A percentile compares a stretch with the other conserved stretches of the same genome.
Conservation (phyloP, 2,113 vertebrate genomes). For the Engraulis encrasicolus region DNA sequence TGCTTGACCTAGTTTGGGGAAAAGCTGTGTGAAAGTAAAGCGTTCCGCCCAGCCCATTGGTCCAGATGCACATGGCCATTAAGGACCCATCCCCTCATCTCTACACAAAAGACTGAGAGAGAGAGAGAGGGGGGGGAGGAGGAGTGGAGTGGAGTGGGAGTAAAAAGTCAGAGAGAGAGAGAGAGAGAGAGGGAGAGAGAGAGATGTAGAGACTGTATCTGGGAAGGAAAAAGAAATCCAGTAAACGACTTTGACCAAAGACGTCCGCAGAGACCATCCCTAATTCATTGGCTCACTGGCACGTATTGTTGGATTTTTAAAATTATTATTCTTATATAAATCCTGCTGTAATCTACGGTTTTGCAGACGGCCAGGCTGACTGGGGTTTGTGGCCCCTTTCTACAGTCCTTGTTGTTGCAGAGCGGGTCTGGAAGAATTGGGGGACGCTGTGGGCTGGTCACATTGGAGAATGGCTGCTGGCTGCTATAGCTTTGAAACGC, state of each 20-base stretch:
- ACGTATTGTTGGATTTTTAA: not conserved
- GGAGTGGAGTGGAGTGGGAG: too few species aligned
- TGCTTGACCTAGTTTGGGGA: constrained; percentile 3
- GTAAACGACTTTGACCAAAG: not conserved
- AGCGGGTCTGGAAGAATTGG: not conserved
- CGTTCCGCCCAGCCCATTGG: not conserved
- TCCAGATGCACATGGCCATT: constrained; percentile 6
- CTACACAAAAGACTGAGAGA: not conserved
- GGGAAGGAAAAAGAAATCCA: too few species aligned
- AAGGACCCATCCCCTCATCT: not conserved
- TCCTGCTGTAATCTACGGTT: constrained; percentile 1
- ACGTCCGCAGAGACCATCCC: not conserved
- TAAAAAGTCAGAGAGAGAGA: too few species aligned
- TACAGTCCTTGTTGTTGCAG: not conserved
- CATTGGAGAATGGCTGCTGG: too few species aligned
- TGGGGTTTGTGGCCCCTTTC: too few species aligned
- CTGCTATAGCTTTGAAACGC: not conserved
- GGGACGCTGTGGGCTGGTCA: too few species aligned
- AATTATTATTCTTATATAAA: not conserved
- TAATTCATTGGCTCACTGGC: not conserved
- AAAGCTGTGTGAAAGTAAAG: constrained; percentile 10
- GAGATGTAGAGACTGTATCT: too few species aligned
- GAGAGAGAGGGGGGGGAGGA: too few species aligned
- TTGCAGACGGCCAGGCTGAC: not conserved
- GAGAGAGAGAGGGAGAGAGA: too few species aligned